phyloP scores from a whole-genome alignment of 2,888 invertebrate genomes.

The Nephrotoma guestfalica region DNA sequence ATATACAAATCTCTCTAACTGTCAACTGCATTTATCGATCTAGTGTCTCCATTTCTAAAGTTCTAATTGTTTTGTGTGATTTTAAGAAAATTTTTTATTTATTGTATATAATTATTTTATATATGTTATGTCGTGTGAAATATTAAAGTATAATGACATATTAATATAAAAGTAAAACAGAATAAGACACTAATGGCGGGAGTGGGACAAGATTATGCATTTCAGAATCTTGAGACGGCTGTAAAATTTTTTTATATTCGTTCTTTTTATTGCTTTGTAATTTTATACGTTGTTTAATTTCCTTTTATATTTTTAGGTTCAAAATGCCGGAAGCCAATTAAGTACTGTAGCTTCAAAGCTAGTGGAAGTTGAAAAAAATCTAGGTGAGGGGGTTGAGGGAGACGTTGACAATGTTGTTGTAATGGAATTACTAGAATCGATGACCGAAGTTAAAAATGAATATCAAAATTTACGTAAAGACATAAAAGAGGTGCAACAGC shows the following conservation, averaged over 20 bases:
- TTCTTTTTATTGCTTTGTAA: neutral
- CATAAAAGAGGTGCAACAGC: conserved; percentile 62
- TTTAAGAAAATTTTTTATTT: neutral
- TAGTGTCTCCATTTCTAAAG: neutral
- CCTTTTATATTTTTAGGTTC: conserved; percentile 38
- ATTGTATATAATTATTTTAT: neutral
- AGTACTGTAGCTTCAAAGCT: conserved; percentile 61
- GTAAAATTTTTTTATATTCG: neutral
- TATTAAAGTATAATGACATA: neutral
- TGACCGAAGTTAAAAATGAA: conserved; percentile 63
- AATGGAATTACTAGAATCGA: conserved; percentile 56
- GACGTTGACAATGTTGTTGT: conserved; percentile 47
- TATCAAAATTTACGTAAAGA: conserved; percentile 66
- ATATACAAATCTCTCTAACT: neutral
- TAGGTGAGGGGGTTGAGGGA: conserved; percentile 16
- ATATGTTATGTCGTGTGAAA: too few relatives aligned
- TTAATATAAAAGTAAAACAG: neutral
- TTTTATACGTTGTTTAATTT: neutral
- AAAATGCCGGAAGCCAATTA: conserved; percentile 55
- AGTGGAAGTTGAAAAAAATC: conserved; percentile 47
- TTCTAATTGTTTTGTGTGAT: neutral
- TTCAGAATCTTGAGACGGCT: neutral
- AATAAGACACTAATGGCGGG: neutral
- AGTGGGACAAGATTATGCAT: neutral
- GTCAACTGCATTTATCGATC: neutral